Conservation (phyloP, 2,888 invertebrate species). For the Coenonympha glycerion region DNA sequence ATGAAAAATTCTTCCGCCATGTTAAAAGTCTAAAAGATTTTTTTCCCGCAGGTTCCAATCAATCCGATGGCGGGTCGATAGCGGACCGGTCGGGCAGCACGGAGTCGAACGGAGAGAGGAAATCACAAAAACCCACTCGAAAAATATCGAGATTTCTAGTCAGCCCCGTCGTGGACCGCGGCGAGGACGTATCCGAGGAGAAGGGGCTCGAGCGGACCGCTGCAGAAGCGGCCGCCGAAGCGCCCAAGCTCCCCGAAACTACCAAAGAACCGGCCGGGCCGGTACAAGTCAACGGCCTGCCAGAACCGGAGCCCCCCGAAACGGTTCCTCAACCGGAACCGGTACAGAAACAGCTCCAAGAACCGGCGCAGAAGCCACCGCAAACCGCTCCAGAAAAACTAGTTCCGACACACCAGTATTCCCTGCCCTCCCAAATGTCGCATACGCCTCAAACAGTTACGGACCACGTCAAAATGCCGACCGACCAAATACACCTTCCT, state of each 20-base stretch:
- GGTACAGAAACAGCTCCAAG: conserved; percentile 29
- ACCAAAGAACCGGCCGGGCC: conserved; percentile 32
- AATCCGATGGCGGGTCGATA: conserved; percentile 63
- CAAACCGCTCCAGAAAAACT: conserved; percentile 37
- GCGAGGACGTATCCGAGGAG: conserved; percentile 42
- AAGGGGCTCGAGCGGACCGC: conserved; percentile 32
- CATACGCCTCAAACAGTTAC: conserved; percentile 39
- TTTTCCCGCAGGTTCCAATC: conserved; percentile 55
- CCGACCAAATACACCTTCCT: conserved; percentile 29
- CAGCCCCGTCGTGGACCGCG: conserved; percentile 83
- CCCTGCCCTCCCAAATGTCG: conserved; percentile 36
- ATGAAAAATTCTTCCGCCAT: too few relatives aligned
- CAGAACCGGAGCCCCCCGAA: conserved; percentile 35
- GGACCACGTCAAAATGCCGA: conserved; percentile 32
- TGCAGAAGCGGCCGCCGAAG: conserved; percentile 23
- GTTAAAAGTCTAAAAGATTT: too few relatives aligned
- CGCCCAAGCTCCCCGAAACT: conserved; percentile 23
- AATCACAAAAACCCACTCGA: conserved; percentile 75
- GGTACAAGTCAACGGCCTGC: conserved; percentile 44
- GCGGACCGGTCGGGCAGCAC: conserved; percentile 59
- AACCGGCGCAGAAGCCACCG: conserved; percentile 15
- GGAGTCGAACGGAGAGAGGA: conserved; percentile 61
- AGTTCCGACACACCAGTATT: conserved; percentile 60
- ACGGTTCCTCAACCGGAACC: conserved; percentile 12
- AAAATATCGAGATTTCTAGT: conserved; percentile 89